phyloP scores from a whole-genome alignment of 2,888 invertebrate genomes.

The Trileptium ribeirensis region DNA sequence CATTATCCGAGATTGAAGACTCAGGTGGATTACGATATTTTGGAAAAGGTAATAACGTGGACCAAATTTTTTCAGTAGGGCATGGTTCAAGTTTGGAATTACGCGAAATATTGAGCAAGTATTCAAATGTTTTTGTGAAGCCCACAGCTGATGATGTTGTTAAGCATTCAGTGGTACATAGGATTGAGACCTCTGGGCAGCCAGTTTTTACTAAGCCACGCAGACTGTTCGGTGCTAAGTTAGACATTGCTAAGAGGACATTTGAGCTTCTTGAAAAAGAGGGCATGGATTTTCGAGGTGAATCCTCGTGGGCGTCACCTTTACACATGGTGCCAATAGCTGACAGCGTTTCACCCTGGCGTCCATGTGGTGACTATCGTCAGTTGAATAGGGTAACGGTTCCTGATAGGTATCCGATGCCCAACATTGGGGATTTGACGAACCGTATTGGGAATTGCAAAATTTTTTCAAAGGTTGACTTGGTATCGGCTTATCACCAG shows the following conservation, averaged over 20 bases:
- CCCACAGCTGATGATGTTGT: neutral
- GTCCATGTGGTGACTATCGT: neutral
- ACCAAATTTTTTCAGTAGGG: neutral
- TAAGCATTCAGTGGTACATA: neutral
- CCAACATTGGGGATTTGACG: neutral
- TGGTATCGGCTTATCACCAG: constrained; percentile 25
- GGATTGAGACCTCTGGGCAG: neutral
- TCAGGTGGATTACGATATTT: neutral
- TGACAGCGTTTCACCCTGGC: neutral
- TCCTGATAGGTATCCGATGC: neutral
- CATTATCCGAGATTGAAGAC: neutral
- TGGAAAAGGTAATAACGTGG: neutral
- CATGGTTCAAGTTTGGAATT: neutral
- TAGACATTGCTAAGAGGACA: neutral
- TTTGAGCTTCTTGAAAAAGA: neutral
- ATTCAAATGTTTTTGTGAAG: neutral
- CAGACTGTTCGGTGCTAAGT: neutral
- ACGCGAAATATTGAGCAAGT: neutral
- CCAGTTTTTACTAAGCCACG: neutral
- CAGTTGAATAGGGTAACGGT: neutral
- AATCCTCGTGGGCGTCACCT: neutral
- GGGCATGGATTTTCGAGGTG: neutral
- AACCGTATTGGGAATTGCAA: neutral
- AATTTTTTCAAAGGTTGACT: constrained; percentile 14
- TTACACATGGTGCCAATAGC: neutral